A percentile compares a stretch with the other conserved stretches of the same genome.
phyloP scores from a whole-genome alignment of 2,888 invertebrate species.

The Ethmia dodecea region DNA sequence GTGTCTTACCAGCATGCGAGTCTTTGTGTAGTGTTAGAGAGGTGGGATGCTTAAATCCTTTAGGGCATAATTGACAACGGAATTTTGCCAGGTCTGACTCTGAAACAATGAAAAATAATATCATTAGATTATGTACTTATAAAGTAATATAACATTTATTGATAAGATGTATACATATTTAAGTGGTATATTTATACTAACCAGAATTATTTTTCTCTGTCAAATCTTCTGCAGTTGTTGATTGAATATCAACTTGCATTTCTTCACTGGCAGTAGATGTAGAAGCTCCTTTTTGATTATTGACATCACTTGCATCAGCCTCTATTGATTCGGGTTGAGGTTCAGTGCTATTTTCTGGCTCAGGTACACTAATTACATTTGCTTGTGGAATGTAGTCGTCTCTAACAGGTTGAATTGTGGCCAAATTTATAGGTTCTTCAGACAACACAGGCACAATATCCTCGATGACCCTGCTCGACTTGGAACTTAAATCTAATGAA shows the following conservation, averaged over 20 bases:
- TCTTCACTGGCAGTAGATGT: constrained; percentile 43
- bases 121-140: too few species aligned
- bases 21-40: constrained; percentile 80
- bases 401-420: constrained; percentile 51
- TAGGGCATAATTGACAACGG: constrained; percentile 79
- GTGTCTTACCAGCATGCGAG: constrained; percentile 80
- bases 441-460: constrained; percentile 43
- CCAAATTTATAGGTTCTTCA: constrained; percentile 68
- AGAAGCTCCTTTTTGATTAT: constrained; percentile 27
- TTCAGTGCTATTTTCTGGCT: constrained; percentile 45
- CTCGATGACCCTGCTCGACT: constrained; percentile 46
- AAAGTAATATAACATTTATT: too few species aligned
- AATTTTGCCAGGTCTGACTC: constrained; percentile 77
- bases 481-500: constrained; percentile 65
- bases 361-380: constrained; percentile 19
- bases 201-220: constrained; percentile 57
- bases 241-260: constrained; percentile 64
- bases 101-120: constrained; percentile 41
- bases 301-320: constrained; percentile 34
- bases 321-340: constrained; percentile 34
- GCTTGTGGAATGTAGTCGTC: constrained; percentile 58
- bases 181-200: too few species aligned
- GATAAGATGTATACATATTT: too few species aligned
- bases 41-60: constrained; percentile 80
- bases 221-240: constrained; percentile 60